Evolutionary conservation across 2,113 vertebrate species (phyloP).

Genomic region (Ifrita kowaldi): DNA sequence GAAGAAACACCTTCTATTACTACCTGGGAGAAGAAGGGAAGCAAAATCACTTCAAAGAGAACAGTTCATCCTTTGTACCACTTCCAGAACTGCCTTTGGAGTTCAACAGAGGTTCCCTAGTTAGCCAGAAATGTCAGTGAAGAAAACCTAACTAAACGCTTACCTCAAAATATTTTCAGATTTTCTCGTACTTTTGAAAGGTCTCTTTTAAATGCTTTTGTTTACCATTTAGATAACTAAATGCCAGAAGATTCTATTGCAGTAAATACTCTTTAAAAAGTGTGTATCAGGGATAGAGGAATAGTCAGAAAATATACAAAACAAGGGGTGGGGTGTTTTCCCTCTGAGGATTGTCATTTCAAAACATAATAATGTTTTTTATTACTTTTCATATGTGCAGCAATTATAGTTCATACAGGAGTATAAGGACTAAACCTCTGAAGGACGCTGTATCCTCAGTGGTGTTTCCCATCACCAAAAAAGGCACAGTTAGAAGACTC

Average conservation of each 20-base stretch:
- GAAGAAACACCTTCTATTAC: neutral
- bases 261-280: neutral
- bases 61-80: neutral
- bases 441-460: neutral
- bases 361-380: neutral
- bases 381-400: neutral
- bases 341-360: rapidly evolving
- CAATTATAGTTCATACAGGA: neutral
- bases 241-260: neutral
- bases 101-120: neutral
- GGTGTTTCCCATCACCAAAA: neutral
- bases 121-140: neutral
- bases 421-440: neutral
- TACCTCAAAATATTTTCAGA: neutral
- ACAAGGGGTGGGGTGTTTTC: rapidly evolving
- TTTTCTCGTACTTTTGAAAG: neutral
- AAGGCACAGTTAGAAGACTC: neutral
- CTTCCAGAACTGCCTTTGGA: neutral
- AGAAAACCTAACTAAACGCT: neutral
- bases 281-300: neutral
- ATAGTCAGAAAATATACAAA: neutral
- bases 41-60: neutral
- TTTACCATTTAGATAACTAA: neutral
- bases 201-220: neutral
- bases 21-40: neutral